A percentile compares a stretch with the other conserved stretches of the same genome.
phyloP scores from a whole-genome alignment of 2,888 invertebrate species.

The Subacronicta megacephala region DNA sequence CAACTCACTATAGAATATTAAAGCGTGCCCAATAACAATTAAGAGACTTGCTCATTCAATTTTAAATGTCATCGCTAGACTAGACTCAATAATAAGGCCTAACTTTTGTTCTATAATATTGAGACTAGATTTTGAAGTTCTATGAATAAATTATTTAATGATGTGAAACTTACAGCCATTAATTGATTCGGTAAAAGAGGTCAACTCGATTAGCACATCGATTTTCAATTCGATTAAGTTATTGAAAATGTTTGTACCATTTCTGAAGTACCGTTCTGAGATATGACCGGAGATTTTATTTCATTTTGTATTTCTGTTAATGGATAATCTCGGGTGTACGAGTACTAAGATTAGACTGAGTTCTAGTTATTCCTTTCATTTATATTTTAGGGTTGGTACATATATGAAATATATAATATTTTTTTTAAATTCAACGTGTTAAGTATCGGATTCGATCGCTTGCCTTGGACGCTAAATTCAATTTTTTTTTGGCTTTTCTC shows the following conservation, averaged over 20 bases:
- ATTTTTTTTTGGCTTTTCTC: too few species aligned
- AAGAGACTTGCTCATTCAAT: slow-evolving; percentile 2
- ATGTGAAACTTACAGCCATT: slow-evolving; percentile 60
- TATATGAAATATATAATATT: too few species aligned
- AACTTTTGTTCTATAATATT: slow-evolving; percentile 21
- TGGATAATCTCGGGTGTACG: background rate
- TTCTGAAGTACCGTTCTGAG: slow-evolving; percentile 5
- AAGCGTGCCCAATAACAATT: slow-evolving; percentile 3
- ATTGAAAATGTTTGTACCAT: slow-evolving; percentile 47
- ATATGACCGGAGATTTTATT: background rate
- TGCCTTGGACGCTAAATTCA: too few species aligned
- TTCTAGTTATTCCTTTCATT: too few species aligned
- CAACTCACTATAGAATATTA: slow-evolving; percentile 1
- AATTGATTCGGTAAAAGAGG: slow-evolving; percentile 55
- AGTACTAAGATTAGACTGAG: background rate
- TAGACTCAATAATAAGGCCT: slow-evolving; percentile 37
- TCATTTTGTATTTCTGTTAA: background rate
- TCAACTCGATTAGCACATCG: slow-evolving; percentile 59
- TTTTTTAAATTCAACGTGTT: too few species aligned
- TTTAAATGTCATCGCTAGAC: slow-evolving; percentile 26
- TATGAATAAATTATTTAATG: slow-evolving; percentile 55
- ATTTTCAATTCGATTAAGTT: slow-evolving; percentile 52
- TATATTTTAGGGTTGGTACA: too few species aligned
- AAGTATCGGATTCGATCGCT: too few species aligned
- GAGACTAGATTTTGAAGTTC: slow-evolving; percentile 38